Evolutionary conservation across 2,113 vertebrate genomes (phyloP).

Genomic region (Passer domesticus): DNA sequence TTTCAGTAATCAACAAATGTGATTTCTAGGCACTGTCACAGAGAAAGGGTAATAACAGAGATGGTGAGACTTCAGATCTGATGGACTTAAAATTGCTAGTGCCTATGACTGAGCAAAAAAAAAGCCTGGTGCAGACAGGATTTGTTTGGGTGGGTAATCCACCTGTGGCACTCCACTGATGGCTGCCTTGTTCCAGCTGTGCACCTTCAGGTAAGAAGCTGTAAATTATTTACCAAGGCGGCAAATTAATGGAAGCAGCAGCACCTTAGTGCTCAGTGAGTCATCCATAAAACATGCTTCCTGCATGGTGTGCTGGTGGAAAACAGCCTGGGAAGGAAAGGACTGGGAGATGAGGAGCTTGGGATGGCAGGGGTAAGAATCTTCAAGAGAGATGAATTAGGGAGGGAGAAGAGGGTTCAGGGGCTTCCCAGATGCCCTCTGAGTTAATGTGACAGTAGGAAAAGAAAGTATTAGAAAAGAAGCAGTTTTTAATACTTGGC

Average conservation of each 20-base stretch:
- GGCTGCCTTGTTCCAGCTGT: neutral
- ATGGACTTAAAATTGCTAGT: neutral
- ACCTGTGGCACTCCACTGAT: neutral
- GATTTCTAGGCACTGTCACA: neutral
- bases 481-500: neutral
- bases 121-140: neutral
- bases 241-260: constrained; percentile 6
- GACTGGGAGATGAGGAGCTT: neutral
- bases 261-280: neutral
- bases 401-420: neutral
- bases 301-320: neutral
- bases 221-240: constrained; percentile 51
- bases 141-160: neutral
- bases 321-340: neutral
- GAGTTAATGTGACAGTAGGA: neutral
- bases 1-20: neutral
- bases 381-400: neutral
- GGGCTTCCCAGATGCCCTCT: neutral
- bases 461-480: neutral
- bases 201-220: neutral
- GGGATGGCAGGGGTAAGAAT: neutral
- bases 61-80: neutral
- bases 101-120: neutral
- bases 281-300: constrained; percentile 50
- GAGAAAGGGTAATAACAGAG: neutral